phyloP scores from a whole-genome alignment of 2,888 invertebrate genomes.

The Ryuthela nishihirai region DNA sequence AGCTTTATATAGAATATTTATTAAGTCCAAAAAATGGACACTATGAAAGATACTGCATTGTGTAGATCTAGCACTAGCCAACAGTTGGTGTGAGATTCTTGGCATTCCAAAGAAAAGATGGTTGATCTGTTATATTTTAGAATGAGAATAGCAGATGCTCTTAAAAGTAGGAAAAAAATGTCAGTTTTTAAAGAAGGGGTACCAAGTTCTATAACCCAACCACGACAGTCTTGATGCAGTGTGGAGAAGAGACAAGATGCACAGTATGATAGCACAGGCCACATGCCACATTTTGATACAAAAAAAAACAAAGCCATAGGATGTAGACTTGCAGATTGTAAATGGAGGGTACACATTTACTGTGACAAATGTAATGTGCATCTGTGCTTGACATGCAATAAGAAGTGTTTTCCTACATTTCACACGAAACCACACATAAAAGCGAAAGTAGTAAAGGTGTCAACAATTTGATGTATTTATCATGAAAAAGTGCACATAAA shows the following conservation, averaged over 20 bases:
- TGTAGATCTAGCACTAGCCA: constrained; percentile 36
- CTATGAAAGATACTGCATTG: constrained; percentile 39
- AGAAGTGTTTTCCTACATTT: neutral
- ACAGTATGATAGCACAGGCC: neutral
- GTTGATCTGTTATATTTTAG: neutral
- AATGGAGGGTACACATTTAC: neutral
- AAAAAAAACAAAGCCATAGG: neutral
- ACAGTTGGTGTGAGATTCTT: constrained; percentile 13
- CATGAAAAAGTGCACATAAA: too few species aligned
- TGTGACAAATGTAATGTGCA: neutral
- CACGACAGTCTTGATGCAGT: neutral
- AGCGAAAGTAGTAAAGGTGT: too few species aligned
- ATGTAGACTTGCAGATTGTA: neutral
- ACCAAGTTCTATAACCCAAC: neutral
- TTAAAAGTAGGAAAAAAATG: neutral
- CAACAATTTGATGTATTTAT: too few species aligned
- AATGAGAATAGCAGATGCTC: neutral
- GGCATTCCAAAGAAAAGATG: neutral
- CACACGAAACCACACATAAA: neutral
- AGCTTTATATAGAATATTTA: constrained; percentile 41
- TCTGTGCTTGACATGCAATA: neutral
- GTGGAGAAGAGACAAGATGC: neutral
- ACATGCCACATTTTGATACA: neutral
- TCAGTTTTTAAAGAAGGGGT: neutral
- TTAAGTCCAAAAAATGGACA: constrained; percentile 42